phyloP scores from a whole-genome alignment of 2,113 vertebrate genomes.

The cat (Felis catus) region DNA sequence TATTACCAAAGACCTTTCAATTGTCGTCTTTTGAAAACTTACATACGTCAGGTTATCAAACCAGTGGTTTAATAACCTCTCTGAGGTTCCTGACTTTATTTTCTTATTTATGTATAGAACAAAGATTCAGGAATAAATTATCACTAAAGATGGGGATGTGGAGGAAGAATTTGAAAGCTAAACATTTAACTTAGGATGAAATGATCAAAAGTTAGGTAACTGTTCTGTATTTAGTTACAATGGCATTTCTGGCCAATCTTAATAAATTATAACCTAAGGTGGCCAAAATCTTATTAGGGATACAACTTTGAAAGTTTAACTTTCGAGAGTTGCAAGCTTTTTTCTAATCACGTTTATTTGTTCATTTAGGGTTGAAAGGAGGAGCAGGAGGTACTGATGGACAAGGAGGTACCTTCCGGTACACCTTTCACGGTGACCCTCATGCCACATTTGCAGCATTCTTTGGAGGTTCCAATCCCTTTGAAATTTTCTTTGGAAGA shows the following conservation, averaged over 20 bases:
- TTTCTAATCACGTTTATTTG: slow-evolving; percentile 57
- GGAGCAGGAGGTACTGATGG: slow-evolving; percentile 93
- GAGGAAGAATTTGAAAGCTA: slow-evolving; percentile 50
- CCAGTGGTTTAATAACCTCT: background rate
- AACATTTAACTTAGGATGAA: slow-evolving; percentile 25
- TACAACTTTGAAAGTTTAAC: background rate
- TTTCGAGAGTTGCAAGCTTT: background rate
- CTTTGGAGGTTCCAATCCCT: slow-evolving; percentile 97
- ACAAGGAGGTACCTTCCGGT: slow-evolving; percentile 94
- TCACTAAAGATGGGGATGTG: slow-evolving; percentile 29
- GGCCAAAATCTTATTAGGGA: background rate
- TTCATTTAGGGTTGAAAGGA: slow-evolving; percentile 93
- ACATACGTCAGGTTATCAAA: background rate
- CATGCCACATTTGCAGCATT: slow-evolving; percentile 98
- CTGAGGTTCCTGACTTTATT: background rate
- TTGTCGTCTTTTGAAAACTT: slow-evolving; percentile 23
- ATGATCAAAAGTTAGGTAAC: background rate
- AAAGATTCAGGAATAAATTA: slow-evolving; percentile 21
- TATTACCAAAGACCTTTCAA: slow-evolving; percentile 32
- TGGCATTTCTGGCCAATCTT: background rate
- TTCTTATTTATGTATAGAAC: slow-evolving; percentile 28
- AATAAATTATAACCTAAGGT: slow-evolving; percentile 10
- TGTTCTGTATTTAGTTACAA: slow-evolving; percentile 17
- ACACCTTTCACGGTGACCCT: slow-evolving; percentile 98
- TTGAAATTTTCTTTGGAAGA: slow-evolving; percentile 98